Conservation (phyloP, 2,797 vertebrate species). For the Neoniphon sammara region DNA sequence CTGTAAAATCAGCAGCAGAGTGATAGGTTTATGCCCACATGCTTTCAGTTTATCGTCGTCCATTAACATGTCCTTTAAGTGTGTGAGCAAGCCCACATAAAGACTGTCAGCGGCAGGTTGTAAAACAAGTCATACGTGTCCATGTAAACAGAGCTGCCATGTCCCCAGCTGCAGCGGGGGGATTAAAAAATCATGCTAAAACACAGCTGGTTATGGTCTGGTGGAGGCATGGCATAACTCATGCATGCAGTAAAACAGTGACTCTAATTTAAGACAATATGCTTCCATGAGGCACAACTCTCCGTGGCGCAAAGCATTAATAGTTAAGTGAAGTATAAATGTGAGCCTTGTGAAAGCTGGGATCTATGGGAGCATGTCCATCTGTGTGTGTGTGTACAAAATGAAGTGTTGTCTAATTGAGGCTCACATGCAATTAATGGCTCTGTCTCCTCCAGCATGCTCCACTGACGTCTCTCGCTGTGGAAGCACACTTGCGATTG, state of each 20-base stretch:
- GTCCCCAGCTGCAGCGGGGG: conserved; percentile 54
- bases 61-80: conserved; percentile 48
- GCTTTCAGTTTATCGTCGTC: conserved; percentile 47
- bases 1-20: conserved; percentile 39
- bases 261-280: conserved; percentile 54
- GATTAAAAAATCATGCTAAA: conserved; percentile 59
- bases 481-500: conserved; percentile 33
- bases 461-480: conserved; percentile 58
- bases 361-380: conserved; percentile 14
- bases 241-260: conserved; percentile 37
- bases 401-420: conserved; percentile 71
- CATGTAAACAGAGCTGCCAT: conserved; percentile 50
- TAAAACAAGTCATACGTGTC: conserved; percentile 64
- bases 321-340: conserved; percentile 37
- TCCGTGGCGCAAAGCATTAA: conserved; percentile 31
- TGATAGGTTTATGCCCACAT: conserved; percentile 27
- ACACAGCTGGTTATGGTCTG: conserved; percentile 55
- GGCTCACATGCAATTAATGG: conserved; percentile 73
- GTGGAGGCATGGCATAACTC: conserved; percentile 27
- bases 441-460: conserved; percentile 54
- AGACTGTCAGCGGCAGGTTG: conserved; percentile 51
- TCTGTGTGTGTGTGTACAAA: conserved; percentile 41
- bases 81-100: conserved; percentile 44
- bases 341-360: conserved; percentile 22
- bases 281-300: conserved; percentile 28